Evolutionary conservation across 2,113 vertebrate genomes (phyloP), one percentile per base, ranked within the genome.

Genomic region (Sclerurus mexicanus): DNA sequence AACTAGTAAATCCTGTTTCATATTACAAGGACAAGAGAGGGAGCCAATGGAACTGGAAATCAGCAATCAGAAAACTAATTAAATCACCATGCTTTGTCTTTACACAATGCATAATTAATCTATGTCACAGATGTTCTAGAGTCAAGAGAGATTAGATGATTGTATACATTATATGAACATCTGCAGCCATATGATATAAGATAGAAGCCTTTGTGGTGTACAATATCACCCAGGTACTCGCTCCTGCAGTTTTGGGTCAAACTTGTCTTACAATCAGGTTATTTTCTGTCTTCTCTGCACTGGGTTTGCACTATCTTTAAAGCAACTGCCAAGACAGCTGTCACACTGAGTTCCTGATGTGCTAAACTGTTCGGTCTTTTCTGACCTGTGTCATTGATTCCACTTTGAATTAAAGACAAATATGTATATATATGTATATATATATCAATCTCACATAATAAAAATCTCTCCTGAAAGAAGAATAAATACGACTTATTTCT

Each of bases 71-170:
- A 94, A 87, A 93, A 83, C 88, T 96, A 96, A 95, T 96, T 97
- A 96, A 96, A 96, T 90, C 92, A 86, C 52, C 79, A 91, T 0
- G 6, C 59, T 96, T 95, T 96, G 83, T 96, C 94, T 96, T 94
- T 88, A 75, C 76, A 95, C 92, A 96, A 95, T 90, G 44, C 95
- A 95, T 93, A 94, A 96, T 95, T 96, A 93, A 94, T 91, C 75
- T 96, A 79, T 96, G 90, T 78, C 94, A 96, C 95, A 96, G 94
- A 96, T 97, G 95, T 95, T 95, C 86, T 89, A 90, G 89, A 95
- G 55, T 85, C 82, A 93, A 94, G 90, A 93, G 90, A 91, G 93
- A 95, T 96, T 95, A 96, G 47, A 77, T 7, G 37, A 92, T 86
- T 95, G 77, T 88, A 92, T 84, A 90, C n/a, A 90, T 94, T 92